Conservation (phyloP, 2,888 invertebrate species). For the Amphiduros pacificus region DNA sequence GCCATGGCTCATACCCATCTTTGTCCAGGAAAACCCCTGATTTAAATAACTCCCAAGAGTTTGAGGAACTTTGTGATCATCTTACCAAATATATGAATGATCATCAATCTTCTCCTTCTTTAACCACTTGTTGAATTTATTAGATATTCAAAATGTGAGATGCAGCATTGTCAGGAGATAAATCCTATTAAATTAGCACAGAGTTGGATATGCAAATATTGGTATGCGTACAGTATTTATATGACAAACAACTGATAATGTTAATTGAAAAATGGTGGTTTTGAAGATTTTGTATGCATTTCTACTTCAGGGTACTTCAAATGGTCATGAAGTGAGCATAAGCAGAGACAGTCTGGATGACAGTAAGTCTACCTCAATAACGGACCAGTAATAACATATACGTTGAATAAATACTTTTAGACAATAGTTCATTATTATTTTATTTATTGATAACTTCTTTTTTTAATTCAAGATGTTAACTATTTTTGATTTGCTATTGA, state of each 20-base stretch:
- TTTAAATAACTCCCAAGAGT: no score
- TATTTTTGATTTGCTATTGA: background rate
- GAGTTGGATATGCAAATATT: background rate
- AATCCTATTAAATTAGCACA: background rate
- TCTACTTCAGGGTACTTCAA: background rate
- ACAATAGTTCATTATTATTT: background rate
- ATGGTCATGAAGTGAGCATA: slow-evolving; percentile 23
- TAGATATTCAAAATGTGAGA: no score
- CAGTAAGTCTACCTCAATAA: slow-evolving; percentile 6
- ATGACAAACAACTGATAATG: background rate
- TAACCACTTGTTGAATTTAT: no score
- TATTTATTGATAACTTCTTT: background rate
- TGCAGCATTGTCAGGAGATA: no score
- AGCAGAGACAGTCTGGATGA: slow-evolving; percentile 53
- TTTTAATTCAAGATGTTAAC: background rate
- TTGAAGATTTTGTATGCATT: background rate
- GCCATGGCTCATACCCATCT: no score
- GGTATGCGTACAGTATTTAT: background rate
- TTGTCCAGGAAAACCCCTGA: no score
- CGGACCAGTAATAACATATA: background rate
- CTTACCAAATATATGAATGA: no score
- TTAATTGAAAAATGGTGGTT: background rate
- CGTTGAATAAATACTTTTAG: background rate
- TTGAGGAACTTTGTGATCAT: no score
- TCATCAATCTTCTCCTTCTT: no score